phyloP scores from a whole-genome alignment of 2,888 invertebrate genomes.

The Aporophyla nigra region DNA sequence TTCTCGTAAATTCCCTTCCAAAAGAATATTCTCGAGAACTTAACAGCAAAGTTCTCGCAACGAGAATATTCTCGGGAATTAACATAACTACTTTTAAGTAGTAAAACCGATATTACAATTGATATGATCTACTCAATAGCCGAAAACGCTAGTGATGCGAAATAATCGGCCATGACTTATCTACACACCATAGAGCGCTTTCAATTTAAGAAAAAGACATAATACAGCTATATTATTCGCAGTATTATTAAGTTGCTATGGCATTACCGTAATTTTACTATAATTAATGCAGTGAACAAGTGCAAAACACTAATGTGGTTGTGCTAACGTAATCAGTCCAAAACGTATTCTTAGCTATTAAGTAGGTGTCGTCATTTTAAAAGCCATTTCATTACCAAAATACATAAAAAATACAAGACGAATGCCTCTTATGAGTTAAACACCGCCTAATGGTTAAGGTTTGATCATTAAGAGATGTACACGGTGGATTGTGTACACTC shows the following conservation, averaged over 20 bases:
- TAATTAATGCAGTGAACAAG: neutral
- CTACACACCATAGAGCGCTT: neutral
- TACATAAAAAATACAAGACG: neutral
- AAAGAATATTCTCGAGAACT: too few relatives aligned
- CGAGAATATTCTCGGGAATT: too few relatives aligned
- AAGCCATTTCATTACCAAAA: neutral
- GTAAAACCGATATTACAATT: too few relatives aligned
- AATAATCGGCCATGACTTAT: neutral
- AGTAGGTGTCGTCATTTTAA: neutral
- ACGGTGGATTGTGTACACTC: neutral
- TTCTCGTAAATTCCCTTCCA: too few relatives aligned
- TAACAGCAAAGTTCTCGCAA: too few relatives aligned
- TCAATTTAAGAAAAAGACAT: neutral
- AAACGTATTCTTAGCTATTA: neutral
- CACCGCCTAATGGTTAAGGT: constrained; percentile 24
- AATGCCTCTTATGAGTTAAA: constrained; percentile 1
- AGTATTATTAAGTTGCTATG: neutral
- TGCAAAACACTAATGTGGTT: too few relatives aligned
- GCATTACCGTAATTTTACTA: neutral
- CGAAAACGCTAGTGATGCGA: constrained; percentile 4
- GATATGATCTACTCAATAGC: constrained; percentile 16
- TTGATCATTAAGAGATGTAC: constrained; percentile 32
- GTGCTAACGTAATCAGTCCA: too few relatives aligned
- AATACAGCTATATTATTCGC: neutral
- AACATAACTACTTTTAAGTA: too few relatives aligned